Evolutionary conservation across 2,888 invertebrate genomes (phyloP), one percentile per base, ranked within the genome.

Genomic region (Stenodera caucasica): DNA sequence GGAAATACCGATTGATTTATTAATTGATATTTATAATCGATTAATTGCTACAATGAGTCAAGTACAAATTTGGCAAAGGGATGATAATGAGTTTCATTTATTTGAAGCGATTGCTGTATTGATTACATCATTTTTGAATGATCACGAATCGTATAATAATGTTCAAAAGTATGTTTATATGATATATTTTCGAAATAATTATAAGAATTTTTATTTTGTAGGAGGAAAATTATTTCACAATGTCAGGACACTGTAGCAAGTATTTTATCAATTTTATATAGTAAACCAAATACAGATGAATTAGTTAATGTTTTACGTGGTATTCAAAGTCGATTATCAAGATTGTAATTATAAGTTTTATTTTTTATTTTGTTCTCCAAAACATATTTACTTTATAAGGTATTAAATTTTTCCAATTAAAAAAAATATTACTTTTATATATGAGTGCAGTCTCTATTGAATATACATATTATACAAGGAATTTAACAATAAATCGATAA

Each of bases 21-120:
- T 96, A 2, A 82, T 95, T 68, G 89, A 92, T 72, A 88, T 92
- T 65, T 96, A 96, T 79, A 91, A 92, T 72, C 88, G 86, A 90
- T 90, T 90, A 84, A 89, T 89, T 76, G 89, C 90, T 67, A 50
- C 63, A 49, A 50, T 52, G 37, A 50, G 55, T 18, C 60, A 63
- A 18, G 52, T 63, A 79, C 88, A 91, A 57, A 88, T 90, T 71
- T 96, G 96, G 95, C 86, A 91, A 61, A 88, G 88, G 18, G 88
- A 90, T 79, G 91, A 92, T 57, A 89, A 92, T 76, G 94, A 95
- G 79, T 88, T 90, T 77, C 94, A 96, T 83, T 84, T 94, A 66
- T 88, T 94, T 67, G 86, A 88, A 77, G 91, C 89, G 4, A 87
- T 92, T 23, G 88, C 89, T 59, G 84, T 86, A 68, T 82, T 96